Evolutionary conservation across 2,888 invertebrate species (phyloP).

Genomic region (Phortica okadai): DNA sequence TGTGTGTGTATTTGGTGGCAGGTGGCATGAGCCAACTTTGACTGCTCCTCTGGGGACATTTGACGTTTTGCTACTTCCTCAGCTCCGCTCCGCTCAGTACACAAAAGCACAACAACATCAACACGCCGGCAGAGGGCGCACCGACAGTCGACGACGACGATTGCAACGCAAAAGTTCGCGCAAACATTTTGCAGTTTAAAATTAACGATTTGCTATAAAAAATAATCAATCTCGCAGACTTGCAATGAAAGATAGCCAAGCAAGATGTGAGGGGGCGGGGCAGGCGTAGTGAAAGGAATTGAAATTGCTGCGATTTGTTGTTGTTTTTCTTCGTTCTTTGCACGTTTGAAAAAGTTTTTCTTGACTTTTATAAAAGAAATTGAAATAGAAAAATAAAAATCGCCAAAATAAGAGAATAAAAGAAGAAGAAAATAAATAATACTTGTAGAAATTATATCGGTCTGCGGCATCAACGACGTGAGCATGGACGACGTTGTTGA

Average conservation of each 20-base stretch:
- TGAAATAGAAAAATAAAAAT: not conserved
- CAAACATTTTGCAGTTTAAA: slow-evolving; percentile 33
- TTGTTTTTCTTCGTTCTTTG: not conserved
- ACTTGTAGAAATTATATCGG: not conserved
- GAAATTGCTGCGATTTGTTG: slow-evolving; percentile 1
- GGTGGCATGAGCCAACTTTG: slow-evolving; percentile 9
- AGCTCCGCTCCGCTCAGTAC: not conserved
- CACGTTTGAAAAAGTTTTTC: not conserved
- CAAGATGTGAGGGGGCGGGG: not conserved
- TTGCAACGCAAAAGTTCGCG: not conserved
- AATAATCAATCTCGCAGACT: slow-evolving; percentile 31
- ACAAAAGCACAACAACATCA: not conserved
- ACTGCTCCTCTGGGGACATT: slow-evolving; percentile 27
- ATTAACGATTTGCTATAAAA: slow-evolving; percentile 31
- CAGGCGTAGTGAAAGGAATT: not conserved
- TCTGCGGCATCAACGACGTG: not conserved
- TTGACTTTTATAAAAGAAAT: slow-evolving; percentile 2
- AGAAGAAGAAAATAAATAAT: not conserved
- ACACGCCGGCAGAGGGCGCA: not conserved
- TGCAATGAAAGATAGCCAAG: slow-evolving; percentile 5
- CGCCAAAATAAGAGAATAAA: not conserved
- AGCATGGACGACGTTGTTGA: not conserved
- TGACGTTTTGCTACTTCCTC: not conserved
- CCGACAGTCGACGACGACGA: not conserved
- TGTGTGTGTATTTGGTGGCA: slow-evolving; percentile 36